Conservation (phyloP, 2,797 vertebrate genomes). For the Mormyrus proboscirostris region DNA sequence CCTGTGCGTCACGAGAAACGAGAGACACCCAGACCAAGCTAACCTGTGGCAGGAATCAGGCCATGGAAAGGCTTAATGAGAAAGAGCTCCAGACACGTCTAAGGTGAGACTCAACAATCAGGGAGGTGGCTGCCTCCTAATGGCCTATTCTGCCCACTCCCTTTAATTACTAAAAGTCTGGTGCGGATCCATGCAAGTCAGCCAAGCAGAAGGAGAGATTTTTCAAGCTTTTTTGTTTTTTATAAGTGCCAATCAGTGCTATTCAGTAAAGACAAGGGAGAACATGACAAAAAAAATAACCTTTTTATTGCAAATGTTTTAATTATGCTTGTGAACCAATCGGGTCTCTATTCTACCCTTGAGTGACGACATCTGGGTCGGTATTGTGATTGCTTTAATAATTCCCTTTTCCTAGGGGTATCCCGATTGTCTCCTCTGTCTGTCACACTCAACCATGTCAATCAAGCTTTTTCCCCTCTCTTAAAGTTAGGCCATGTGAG, state of each 20-base stretch:
- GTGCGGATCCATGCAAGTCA: not conserved
- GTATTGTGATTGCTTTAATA: not conserved
- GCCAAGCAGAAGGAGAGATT: not conserved
- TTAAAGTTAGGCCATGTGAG: slow-evolving; percentile 1
- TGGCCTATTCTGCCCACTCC: not conserved
- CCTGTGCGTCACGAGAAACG: not conserved
- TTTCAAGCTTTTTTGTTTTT: not conserved
- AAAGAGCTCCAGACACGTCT: not conserved
- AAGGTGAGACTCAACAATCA: not conserved
- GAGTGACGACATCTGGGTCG: not conserved
- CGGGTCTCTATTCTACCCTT: not conserved
- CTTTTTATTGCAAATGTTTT: not conserved
- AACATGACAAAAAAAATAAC: not conserved
- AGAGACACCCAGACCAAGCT: not conserved
- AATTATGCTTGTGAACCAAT: not conserved
- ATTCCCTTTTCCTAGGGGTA: not conserved
- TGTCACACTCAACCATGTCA: not conserved
- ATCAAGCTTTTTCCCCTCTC: slow-evolving; percentile 25
- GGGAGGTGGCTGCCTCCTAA: not conserved
- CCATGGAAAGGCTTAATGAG: not conserved
- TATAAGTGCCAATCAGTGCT: not conserved
- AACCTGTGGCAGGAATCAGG: not conserved
- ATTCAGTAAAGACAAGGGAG: not conserved
- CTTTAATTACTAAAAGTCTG: not conserved
- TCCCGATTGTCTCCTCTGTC: not conserved